These are phyloP conservation scores for Phyllotreta cruciferae DNA, from an alignment of 2,888 invertebrate species.

Conservation along the genomic window DNA sequence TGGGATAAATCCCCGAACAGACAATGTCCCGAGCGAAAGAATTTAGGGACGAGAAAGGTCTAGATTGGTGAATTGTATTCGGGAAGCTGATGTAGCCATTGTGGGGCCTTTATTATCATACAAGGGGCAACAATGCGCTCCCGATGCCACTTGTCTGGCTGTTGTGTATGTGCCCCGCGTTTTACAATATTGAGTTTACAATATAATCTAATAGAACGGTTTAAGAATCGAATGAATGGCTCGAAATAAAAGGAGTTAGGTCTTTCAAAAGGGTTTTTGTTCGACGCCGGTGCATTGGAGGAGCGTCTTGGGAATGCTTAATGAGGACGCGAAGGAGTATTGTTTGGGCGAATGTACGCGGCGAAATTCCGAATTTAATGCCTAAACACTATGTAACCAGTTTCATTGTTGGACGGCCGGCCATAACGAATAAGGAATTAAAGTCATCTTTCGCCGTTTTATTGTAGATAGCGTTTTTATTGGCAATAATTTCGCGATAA, in stretches of 20 bases:
- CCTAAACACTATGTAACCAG: slow-evolving; percentile 6
- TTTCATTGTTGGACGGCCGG: slow-evolving; percentile 26
- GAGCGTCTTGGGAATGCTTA: slow-evolving; percentile 20
- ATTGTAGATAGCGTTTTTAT: slow-evolving; percentile 35
- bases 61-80: slow-evolving; percentile 46
- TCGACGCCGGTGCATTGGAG: slow-evolving; percentile 17
- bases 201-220: slow-evolving; percentile 46
- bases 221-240: slow-evolving; percentile 31
- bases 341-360: background rate
- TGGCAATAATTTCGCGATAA: slow-evolving; percentile 35
- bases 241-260: slow-evolving; percentile 25
- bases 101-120: slow-evolving; percentile 52
- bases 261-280: slow-evolving; percentile 19
- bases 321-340: slow-evolving; percentile 8
- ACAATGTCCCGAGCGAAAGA: too few relatives aligned
- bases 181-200: slow-evolving; percentile 39
- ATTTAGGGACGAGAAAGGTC: slow-evolving; percentile 12
- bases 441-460: slow-evolving; percentile 18
- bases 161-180: slow-evolving; percentile 46
- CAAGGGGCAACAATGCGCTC: slow-evolving; percentile 46
- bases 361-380: too few relatives aligned
- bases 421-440: slow-evolving; percentile 17
- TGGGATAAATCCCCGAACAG: too few relatives aligned
- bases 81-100: slow-evolving; percentile 49
- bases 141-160: slow-evolving; percentile 44